Conservation (phyloP, 2,888 invertebrate species). For the Cryptus viduatorius region DNA sequence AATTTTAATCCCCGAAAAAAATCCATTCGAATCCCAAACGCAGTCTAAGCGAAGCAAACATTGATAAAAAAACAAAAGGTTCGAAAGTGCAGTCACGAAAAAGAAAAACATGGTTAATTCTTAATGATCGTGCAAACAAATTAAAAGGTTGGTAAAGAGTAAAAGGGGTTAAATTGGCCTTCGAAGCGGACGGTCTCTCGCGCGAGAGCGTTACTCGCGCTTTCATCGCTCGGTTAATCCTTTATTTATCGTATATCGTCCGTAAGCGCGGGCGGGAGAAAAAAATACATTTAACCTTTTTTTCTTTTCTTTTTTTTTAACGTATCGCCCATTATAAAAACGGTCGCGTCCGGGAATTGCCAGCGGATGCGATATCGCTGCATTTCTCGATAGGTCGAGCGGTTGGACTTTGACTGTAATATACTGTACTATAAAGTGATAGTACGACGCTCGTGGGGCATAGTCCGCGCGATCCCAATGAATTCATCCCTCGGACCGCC, state of each 20-base stretch:
- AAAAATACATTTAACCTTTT: conserved; percentile 32
- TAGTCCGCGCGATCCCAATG: background rate
- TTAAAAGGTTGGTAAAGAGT: conserved; percentile 38
- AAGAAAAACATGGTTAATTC: conserved; percentile 28
- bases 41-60: no score
- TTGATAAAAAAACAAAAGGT: no score
- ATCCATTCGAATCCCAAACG: no score
- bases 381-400: background rate
- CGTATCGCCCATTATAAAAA: conserved; percentile 2
- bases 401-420: background rate
- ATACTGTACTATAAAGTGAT: background rate
- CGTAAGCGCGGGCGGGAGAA: background rate
- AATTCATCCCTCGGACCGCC: background rate
- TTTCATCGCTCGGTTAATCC: conserved; percentile 41
- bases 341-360: background rate
- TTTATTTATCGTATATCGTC: conserved; percentile 36
- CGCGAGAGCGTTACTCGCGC: background rate
- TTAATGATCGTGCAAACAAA: conserved; percentile 46
- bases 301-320: conserved; percentile 14
- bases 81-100: background rate
- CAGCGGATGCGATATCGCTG: background rate
- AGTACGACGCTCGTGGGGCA: background rate
- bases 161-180: conserved; percentile 22
- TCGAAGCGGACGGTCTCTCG: conserved; percentile 18
- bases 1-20: no score